These are phyloP conservation scores for Acanthosoma haemorrhoidale DNA, from an alignment of 2,888 invertebrate genomes.

Conservation along the genomic window DNA sequence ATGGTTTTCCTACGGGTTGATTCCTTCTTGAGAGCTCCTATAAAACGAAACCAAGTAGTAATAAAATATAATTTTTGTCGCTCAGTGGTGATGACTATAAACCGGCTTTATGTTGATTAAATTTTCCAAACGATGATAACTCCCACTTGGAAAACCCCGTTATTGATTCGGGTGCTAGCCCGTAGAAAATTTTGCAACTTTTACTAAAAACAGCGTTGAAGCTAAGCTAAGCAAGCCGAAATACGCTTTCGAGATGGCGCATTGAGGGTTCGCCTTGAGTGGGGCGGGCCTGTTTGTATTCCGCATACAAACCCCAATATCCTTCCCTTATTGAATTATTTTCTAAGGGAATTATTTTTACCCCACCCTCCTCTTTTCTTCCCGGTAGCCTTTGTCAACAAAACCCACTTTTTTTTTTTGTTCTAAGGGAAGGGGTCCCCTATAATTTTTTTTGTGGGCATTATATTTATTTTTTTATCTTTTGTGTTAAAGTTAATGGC, in stretches of 20 bases:
- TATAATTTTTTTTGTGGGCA: slow-evolving; percentile 14
- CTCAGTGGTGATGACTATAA: no score
- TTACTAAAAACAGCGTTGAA: not conserved
- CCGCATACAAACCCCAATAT: slow-evolving; percentile 15
- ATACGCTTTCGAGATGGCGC: no score
- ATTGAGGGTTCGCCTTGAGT: not conserved
- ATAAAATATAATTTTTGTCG: no score
- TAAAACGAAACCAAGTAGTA: no score
- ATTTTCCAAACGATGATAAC: no score
- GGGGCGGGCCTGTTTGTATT: slow-evolving; percentile 10
- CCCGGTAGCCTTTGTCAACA: slow-evolving; percentile 21
- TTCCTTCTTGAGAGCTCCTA: no score
- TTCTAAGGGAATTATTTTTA: slow-evolving; percentile 28
- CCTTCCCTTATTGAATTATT: slow-evolving; percentile 30
- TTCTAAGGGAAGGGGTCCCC: slow-evolving; percentile 2
- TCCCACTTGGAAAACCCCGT: no score
- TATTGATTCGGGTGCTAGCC: no score
- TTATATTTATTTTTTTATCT: slow-evolving; percentile 6
- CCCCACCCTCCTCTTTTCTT: not conserved
- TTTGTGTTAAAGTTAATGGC: slow-evolving; percentile 2
- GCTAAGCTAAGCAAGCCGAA: not conserved
- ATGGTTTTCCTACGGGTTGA: no score
- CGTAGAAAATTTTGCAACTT: not conserved
- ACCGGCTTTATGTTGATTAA: no score
- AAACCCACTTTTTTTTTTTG: not conserved